Percentiles rank a stretch among this genome's conserved stretches.
Conservation (phyloP, 1,140 invertebrate genomes). For the Mizuhopecten yessoensis region DNA sequence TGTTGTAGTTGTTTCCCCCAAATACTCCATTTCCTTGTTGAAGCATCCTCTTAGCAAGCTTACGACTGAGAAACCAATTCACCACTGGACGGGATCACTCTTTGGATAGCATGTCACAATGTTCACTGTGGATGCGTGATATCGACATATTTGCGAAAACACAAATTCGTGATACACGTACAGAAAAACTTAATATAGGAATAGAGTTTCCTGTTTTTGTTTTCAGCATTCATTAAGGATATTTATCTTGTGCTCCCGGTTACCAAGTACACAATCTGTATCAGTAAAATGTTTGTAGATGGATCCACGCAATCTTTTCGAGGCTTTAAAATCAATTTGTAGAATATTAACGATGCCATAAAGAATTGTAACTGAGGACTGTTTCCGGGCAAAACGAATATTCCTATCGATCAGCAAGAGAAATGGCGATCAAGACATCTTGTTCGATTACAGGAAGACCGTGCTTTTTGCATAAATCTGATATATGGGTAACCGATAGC, state of each 20-base stretch:
- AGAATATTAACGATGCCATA: conserved; percentile 35
- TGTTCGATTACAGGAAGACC: conserved; percentile 8
- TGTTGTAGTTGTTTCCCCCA: no score
- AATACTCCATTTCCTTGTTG: no score
- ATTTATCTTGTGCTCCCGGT: background rate
- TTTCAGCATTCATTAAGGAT: background rate
- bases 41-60: no score
- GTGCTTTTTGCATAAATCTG: background rate
- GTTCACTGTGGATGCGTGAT: background rate
- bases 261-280: conserved; percentile 1
- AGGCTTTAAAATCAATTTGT: conserved; percentile 23
- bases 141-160: background rate
- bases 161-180: background rate
- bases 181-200: background rate
- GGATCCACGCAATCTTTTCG: background rate
- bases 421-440: background rate
- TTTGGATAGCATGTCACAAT: no score
- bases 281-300: conserved; percentile 11
- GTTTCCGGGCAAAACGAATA: conserved; percentile 24
- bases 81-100: no score
- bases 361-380: background rate
- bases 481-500: background rate
- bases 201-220: conserved; percentile 7
- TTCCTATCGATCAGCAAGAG: background rate
- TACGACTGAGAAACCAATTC: no score